Evolutionary conservation across 2,797 vertebrate species (phyloP).

Genomic region (Heterohyrax brucei): DNA sequence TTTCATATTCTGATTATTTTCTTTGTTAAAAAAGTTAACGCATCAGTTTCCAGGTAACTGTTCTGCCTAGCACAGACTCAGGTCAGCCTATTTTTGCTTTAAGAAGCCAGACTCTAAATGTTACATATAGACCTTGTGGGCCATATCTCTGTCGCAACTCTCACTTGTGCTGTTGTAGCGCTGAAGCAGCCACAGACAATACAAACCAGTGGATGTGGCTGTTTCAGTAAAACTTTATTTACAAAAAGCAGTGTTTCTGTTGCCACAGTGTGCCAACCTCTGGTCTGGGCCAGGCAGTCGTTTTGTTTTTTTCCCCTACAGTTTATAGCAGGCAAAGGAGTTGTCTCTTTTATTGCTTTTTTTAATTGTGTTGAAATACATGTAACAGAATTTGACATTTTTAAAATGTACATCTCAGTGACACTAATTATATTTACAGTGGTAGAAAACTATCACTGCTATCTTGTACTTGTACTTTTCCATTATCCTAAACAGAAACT

Average conservation of each 20-base stretch:
- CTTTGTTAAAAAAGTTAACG: neutral
- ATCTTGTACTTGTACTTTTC: neutral
- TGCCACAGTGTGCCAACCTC: neutral
- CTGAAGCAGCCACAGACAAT: neutral
- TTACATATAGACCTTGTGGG: rapidly evolving
- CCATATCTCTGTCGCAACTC: neutral
- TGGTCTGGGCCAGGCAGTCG: neutral
- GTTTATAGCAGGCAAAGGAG: neutral
- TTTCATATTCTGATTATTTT: neutral
- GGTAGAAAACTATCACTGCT: neutral
- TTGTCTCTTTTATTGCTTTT: neutral
- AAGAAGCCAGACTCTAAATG: neutral
- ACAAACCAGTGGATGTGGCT: neutral
- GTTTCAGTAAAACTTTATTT: neutral
- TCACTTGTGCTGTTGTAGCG: rapidly evolving
- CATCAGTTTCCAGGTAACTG: neutral
- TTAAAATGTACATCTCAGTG: neutral
- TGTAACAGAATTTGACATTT: neutral
- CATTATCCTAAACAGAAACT: neutral
- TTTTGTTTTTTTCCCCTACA: neutral
- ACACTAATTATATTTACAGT: neutral
- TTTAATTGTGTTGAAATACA: neutral
- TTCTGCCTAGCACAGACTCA: neutral
- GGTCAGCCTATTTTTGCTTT: neutral
- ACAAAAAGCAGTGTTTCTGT: neutral